Evolutionary conservation across 2,888 invertebrate genomes (phyloP).

Genomic region (Brenthis ino): DNA sequence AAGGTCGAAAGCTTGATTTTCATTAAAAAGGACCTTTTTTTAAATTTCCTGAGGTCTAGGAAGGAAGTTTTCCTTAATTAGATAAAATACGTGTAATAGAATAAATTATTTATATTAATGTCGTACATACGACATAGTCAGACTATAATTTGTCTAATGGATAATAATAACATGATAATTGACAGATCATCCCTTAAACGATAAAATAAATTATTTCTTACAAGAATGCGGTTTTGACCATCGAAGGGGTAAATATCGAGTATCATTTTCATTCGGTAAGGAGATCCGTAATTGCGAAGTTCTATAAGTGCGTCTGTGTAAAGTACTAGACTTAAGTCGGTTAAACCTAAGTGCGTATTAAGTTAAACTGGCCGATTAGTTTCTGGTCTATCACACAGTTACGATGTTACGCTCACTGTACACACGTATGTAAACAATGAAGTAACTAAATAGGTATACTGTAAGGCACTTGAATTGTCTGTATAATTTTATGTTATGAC

Average conservation of each 20-base stretch:
- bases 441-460: background rate
- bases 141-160: too few relatives aligned
- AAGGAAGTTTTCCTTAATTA: too few relatives aligned
- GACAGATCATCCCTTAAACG: background rate
- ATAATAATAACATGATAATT: background rate
- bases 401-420: constrained; percentile 9
- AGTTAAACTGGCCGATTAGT: constrained; percentile 37
- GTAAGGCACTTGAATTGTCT: background rate
- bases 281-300: constrained; percentile 58
- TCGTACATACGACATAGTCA: too few relatives aligned
- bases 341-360: constrained; percentile 41
- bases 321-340: constrained; percentile 42
- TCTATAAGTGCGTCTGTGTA: constrained; percentile 58
- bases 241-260: constrained; percentile 53
- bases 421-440: background rate
- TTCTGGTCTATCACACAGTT: constrained; percentile 32
- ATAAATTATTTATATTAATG: too few relatives aligned
- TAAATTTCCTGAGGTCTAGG: too few relatives aligned
- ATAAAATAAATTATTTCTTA: background rate
- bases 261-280: constrained; percentile 52
- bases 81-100: too few relatives aligned
- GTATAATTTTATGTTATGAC: too few relatives aligned
- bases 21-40: too few relatives aligned
- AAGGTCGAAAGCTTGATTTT: too few relatives aligned
- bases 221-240: constrained; percentile 23